Evolutionary conservation across 2,797 vertebrate genomes (phyloP), one percentile per base, ranked within the genome.

Genomic region (Platalea minor): DNA sequence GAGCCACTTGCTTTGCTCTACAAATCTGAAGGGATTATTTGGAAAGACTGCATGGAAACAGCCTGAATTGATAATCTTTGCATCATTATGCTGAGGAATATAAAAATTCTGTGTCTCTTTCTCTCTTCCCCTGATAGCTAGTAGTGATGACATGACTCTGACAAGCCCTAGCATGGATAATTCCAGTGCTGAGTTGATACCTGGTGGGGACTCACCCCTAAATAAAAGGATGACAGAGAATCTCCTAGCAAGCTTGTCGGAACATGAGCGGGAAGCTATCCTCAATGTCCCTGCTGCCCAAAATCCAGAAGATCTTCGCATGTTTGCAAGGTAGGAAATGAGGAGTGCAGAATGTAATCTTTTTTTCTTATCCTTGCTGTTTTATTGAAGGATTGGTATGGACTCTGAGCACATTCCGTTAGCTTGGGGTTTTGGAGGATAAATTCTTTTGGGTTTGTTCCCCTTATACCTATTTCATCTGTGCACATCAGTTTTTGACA

Each of bases 81-180:
- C 78, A 61, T 82, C 35, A 6, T 90, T 73, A 14, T 31, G 63
- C n/a, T 45, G 54, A 84, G 69, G 29, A 91, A 46, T n/a, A 24
- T 35, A 60, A 92, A 54, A 37, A 43, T 14, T 9, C 2, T 24
- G 9, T 88, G 17, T 84, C 1, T 93, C 16, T 87, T 9, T 93
- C 31, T n/a, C 2, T 82, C 59, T 41, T 48, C 29, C n/a, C 37
- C 18, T 60, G 43, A 35, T 83, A 99, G 99, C 99, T 92, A 99
- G 99, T 94, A 99, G 99, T 33, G 99, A 99, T 50, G 99, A 99
- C 97, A 99, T 99, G 99, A 99, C 99, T 45, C 98, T 99, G 89
- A 99, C 99, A 43, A 99, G 99, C 96, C 99, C 99, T 85, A 99
- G 99, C 96, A 99, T 99, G 99, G 99, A 99, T 93, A 99, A 99